These are phyloP conservation scores for Diadromus collaris DNA, from an alignment of 2,888 invertebrate species.

Conservation along the genomic window DNA sequence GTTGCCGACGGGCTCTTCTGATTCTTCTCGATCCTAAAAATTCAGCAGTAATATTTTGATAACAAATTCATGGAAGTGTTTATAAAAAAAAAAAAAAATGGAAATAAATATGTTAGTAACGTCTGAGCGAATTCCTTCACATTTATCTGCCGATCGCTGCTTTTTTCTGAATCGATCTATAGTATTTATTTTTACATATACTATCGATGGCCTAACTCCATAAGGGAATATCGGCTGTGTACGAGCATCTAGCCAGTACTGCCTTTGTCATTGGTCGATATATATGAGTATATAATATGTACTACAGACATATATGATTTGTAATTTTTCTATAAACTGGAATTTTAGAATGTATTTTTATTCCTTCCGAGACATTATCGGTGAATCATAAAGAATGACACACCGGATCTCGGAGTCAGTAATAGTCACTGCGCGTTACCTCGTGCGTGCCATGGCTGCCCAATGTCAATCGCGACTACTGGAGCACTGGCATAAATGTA, in stretches of 20 bases:
- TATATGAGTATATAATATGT: no score
- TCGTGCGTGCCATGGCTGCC: constrained; percentile 56
- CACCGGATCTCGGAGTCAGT: constrained; percentile 16
- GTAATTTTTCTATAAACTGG: no score
- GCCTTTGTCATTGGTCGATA: no score
- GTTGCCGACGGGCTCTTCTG: constrained; percentile 23
- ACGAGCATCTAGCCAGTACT: no score
- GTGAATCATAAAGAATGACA: constrained; percentile 50
- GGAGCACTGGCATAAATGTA: neutral
- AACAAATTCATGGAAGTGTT: neutral
- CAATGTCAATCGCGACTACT: constrained; percentile 33
- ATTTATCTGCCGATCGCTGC: neutral
- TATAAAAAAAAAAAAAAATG: neutral
- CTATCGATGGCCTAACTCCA: neutral
- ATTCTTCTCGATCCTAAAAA: constrained; percentile 58
- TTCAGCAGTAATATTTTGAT: constrained; percentile 15
- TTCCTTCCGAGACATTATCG: neutral
- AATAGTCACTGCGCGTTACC: constrained; percentile 31
- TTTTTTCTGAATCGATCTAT: neutral
- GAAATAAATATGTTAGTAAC: no score
- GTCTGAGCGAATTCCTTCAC: neutral
- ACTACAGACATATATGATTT: no score
- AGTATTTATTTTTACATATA: no score
- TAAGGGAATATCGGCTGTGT: neutral
- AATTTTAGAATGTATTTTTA: neutral